These are phyloP conservation scores for Chloropsis cyanopogon DNA, from an alignment of 2,113 vertebrate genomes.

Conservation along the genomic window DNA sequence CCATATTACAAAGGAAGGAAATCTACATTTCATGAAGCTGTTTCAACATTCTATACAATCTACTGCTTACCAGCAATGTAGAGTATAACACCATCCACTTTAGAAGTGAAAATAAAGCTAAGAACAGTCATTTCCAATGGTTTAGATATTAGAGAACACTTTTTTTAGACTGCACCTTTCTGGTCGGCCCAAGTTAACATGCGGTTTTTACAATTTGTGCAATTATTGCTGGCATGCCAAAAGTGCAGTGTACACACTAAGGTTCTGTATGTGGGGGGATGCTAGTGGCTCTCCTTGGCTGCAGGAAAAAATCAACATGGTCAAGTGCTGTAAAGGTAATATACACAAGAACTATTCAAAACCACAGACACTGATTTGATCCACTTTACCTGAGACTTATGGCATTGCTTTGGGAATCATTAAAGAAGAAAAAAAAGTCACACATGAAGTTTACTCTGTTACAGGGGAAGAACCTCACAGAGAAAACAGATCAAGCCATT, in stretches of 20 bases:
- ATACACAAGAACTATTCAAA: not conserved
- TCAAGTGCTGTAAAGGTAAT: constrained; percentile 24
- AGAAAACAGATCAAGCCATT: not conserved
- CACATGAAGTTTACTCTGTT: not conserved
- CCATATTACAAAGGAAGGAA: not conserved
- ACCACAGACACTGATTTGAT: not conserved
- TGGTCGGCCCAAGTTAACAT: not conserved
- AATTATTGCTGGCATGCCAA: constrained; percentile 13
- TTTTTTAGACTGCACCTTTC: not conserved
- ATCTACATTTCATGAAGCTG: not conserved
- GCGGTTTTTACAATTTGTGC: not conserved
- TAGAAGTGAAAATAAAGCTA: not conserved
- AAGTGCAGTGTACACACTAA: constrained; percentile 27
- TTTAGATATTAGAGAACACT: not conserved
- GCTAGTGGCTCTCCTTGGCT: constrained; percentile 12
- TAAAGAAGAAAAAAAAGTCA: constrained; percentile 14
- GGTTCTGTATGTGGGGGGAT: not conserved
- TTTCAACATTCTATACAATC: not conserved
- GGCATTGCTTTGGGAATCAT: constrained; percentile 46
- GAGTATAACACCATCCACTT: not conserved
- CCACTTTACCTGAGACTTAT: constrained; percentile 55
- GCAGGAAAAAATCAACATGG: not conserved
- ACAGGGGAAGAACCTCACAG: not conserved
- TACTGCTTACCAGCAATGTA: not conserved
- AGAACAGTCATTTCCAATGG: not conserved